These are phyloP conservation scores for Mastigias papua DNA, from an alignment of 30 jellyfish, hydroid and myxozoan species.

Conservation along the genomic window DNA sequence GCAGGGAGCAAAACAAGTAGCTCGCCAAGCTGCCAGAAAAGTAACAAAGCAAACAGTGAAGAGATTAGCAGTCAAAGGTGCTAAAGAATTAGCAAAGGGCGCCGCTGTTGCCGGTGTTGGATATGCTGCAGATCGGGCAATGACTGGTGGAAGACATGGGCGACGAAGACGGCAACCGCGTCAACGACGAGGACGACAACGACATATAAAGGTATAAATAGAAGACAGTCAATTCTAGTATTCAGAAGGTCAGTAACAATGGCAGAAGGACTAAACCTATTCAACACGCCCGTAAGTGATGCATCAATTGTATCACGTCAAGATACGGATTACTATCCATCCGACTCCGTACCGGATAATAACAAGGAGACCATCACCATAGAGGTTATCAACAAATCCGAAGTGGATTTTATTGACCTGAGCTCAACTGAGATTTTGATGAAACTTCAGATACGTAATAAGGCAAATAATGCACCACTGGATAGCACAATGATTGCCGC, in stretches of 20 bases:
- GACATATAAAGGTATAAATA: neutral
- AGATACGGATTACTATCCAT: constrained; percentile 15
- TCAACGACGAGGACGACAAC: neutral
- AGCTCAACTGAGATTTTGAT: neutral
- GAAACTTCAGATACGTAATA: neutral
- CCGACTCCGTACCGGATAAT: neutral
- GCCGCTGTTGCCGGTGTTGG: neutral
- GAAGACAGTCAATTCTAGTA: neutral
- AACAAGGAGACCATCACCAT: constrained; percentile 1
- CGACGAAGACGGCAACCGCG: too few relatives aligned
- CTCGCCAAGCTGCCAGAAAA: too few relatives aligned
- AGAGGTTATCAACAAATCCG: neutral
- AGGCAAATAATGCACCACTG: neutral
- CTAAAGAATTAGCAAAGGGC: neutral
- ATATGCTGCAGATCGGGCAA: neutral
- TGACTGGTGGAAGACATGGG: neutral
- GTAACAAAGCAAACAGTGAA: neutral
- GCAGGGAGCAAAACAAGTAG: neutral
- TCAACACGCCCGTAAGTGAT: neutral
- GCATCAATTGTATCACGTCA: neutral
- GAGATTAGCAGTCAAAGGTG: neutral
- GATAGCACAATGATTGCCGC: neutral
- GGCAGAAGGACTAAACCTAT: neutral
- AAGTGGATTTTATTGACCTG: neutral
- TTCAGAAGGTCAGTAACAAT: too few relatives aligned